phyloP scores from a whole-genome alignment of 2,113 vertebrate species.

The Anolis sagrei region DNA sequence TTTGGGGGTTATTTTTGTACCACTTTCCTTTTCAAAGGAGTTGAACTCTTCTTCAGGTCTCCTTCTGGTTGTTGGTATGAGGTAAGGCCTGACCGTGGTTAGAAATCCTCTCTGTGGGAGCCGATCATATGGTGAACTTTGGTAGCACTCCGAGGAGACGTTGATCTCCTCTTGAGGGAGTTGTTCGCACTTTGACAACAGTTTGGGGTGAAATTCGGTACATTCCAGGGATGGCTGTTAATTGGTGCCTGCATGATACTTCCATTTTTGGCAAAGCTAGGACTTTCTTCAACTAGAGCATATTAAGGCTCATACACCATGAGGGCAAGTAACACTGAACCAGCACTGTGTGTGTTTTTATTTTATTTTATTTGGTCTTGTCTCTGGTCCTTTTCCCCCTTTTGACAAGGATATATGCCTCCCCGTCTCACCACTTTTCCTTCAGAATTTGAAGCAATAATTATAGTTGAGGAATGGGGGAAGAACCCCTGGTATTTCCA shows the following conservation, averaged over 20 bases:
- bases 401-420: neutral
- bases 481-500: neutral
- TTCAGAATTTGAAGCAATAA: constrained; percentile 32
- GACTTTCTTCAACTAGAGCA: neutral
- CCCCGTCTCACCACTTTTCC: neutral
- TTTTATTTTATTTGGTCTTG: neutral
- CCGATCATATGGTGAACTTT: neutral
- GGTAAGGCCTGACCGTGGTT: neutral
- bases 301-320: neutral
- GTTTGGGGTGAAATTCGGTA: neutral
- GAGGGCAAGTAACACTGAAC: neutral
- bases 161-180: neutral
- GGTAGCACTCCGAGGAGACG: neutral
- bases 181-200: neutral
- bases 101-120: neutral
- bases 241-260: neutral
- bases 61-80: neutral
- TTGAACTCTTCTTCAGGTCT: neutral
- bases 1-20: neutral
- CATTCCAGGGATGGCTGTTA: neutral
- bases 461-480: neutral
- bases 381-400: neutral
- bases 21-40: neutral
- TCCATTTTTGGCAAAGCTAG: neutral
- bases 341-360: neutral